Conservation (phyloP, 1,140 invertebrate species). For the Scaptomyza hsui region DNA sequence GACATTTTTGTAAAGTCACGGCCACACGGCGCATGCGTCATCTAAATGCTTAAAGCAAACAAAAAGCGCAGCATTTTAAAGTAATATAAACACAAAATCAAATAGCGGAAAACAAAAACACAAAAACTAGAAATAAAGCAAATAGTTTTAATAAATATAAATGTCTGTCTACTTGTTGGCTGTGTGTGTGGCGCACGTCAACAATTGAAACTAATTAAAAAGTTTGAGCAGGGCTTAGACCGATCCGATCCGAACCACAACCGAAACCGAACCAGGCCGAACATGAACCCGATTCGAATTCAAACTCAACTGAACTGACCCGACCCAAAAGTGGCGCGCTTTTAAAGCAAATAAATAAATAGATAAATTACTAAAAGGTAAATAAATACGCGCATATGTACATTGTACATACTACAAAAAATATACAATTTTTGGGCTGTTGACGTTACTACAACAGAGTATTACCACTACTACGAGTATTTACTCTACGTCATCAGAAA, state of each 20-base stretch:
- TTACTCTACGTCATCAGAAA: constrained; percentile 45
- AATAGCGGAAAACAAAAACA: constrained; percentile 44
- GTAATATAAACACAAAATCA: constrained; percentile 60
- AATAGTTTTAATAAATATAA: constrained; percentile 69
- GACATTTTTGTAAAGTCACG: constrained; percentile 65
- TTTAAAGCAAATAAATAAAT: constrained; percentile 80
- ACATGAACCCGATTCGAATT: constrained; percentile 3
- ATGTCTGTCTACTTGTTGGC: constrained; percentile 42
- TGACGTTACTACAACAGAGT: constrained; percentile 57
- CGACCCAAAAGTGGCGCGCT: constrained; percentile 71
- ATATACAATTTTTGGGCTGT: constrained; percentile 68
- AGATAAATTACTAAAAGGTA: constrained; percentile 82
- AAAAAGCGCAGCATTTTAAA: constrained; percentile 74
- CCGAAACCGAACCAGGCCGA: constrained; percentile 1
- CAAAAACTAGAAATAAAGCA: constrained; percentile 41
- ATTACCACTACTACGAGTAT: constrained; percentile 55
- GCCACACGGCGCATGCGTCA: constrained; percentile 68
- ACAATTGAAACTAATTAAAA: constrained; percentile 78
- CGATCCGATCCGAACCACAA: constrained; percentile 34
- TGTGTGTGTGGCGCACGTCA: constrained; percentile 23
- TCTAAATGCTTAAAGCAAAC: constrained; percentile 66
- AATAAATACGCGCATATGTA: constrained; percentile 63
- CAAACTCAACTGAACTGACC: constrained; percentile 29
- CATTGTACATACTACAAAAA: constrained; percentile 11
- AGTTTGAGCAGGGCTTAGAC: constrained; percentile 60